Conservation (phyloP, 2,888 invertebrate genomes). For the Athalia circularis region DNA sequence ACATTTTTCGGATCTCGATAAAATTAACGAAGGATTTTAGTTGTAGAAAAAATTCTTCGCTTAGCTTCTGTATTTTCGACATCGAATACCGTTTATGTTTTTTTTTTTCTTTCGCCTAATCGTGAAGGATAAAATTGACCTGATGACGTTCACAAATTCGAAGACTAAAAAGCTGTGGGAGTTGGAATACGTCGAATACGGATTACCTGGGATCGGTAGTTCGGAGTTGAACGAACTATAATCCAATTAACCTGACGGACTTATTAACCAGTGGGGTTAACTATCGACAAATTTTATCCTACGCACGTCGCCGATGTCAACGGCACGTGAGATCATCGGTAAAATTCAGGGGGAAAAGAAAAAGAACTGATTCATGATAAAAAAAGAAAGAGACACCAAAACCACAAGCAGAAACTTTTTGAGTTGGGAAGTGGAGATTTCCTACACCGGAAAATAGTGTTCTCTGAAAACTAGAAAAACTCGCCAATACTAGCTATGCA, state of each 20-base stretch:
- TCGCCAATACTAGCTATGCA: neutral
- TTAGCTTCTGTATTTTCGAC: no score
- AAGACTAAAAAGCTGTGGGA: neutral
- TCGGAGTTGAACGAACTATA: conserved; percentile 28
- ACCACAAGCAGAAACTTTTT: no score
- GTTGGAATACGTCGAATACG: conserved; percentile 5
- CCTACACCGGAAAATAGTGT: no score
- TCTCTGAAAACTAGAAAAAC: neutral
- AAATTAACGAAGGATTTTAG: no score
- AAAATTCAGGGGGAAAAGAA: neutral
- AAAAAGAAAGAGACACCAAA: neutral
- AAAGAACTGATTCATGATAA: neutral
- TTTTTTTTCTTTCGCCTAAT: neutral
- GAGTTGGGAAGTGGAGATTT: no score
- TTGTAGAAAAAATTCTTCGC: no score
- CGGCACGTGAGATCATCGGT: neutral
- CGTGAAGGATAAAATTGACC: neutral
- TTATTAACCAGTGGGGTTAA: conserved; percentile 16
- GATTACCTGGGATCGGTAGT: conserved; percentile 21
- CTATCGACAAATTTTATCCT: conserved; percentile 16
- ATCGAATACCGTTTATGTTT: no score
- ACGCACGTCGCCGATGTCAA: neutral
- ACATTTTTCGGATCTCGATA: no score
- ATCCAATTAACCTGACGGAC: conserved; percentile 23
- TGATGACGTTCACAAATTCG: neutral